Evolutionary conservation across 2,888 invertebrate genomes (phyloP), one percentile per base, ranked within the genome.

Genomic region (Drosophila paracracens): DNA sequence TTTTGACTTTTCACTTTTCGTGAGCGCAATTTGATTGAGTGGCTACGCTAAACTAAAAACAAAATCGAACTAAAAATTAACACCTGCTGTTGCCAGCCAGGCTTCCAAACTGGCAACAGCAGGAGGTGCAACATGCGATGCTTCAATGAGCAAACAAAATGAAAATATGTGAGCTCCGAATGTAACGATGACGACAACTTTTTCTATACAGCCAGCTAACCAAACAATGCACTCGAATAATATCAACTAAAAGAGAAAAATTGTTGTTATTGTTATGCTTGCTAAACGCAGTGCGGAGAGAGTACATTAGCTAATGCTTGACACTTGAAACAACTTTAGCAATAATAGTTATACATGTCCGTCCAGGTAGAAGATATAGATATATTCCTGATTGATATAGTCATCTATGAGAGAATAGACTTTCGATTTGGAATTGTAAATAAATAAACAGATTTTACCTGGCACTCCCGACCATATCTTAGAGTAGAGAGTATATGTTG

Each of bases 1-100:
- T 73, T 83, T 81, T 80, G 89, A 88, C 89, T 88, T 89, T 85
- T 80, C 89, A 88, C 84, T 89, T 89, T 76, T 88, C 82, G 88
- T 82, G 89, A 73, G 79, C 82, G 82, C 76, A 82, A 79, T 82
- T 85, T 89, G 85, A 85, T 85, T 85, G 86, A 85, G 85, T 89
- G 88, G 72, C 50, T 46, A 21, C 35, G 40, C 13, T 36, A 50
- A 62, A 62, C 62, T 70, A 54, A 35, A 75, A 56, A 43, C 40
- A 71, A 77, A 73, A 77, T 69, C 43, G 29, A 77, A 69, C 65
- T 57, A 36, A 76, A 90, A 81, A 83, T 80, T 89, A 87, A 88
- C 90, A 89, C 89, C 89, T 90, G 87, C 75, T 74, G 66, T 36
- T 40, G 40, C 18, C 18, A n/a, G 40, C 18, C 40, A 4, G 40